Evolutionary conservation across 1,140 invertebrate genomes (phyloP).

Genomic region (Drosophila kurseongensis): DNA sequence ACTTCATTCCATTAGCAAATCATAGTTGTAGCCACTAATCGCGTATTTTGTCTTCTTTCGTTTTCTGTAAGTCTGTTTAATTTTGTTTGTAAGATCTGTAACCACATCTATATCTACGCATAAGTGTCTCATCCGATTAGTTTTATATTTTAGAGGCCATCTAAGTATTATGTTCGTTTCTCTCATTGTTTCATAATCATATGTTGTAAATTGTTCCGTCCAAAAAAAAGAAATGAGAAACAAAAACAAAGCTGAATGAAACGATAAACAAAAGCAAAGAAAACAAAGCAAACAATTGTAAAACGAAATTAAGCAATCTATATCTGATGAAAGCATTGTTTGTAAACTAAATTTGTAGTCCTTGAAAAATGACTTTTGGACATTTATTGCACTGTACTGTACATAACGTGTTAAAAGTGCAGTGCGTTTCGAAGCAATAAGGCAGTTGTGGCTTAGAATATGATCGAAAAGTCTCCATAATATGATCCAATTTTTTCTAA

Average conservation of each 20-base stretch:
- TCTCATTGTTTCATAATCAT: conserved; percentile 80
- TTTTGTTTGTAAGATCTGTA: conserved; percentile 19
- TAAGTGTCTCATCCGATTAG: conserved; percentile 38
- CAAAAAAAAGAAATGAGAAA: conserved; percentile 59
- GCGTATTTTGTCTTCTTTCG: conserved; percentile 28
- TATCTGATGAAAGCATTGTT: conserved; percentile 30
- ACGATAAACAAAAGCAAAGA: conserved; percentile 32
- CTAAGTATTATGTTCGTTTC: conserved; percentile 61
- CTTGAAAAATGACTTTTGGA: conserved; percentile 16
- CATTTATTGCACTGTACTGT: conserved; percentile 41
- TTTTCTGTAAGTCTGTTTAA: conserved; percentile 29
- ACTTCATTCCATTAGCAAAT: conserved; percentile 79
- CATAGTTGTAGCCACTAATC: conserved; percentile 21
- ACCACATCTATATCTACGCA: conserved; percentile 2
- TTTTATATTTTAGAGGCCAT: conserved; percentile 50
- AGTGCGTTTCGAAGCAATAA: conserved; percentile 33
- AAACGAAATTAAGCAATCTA: conserved; percentile 47
- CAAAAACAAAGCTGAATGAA: conserved; percentile 29
- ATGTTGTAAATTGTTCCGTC: conserved; percentile 83
- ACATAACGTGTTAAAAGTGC: conserved; percentile 36
- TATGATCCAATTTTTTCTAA: background rate
- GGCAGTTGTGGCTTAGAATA: background rate
- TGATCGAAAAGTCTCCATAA: background rate
- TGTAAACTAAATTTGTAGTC: conserved; percentile 38
- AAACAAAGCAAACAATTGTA: conserved; percentile 35